Conservation (phyloP, 2,113 vertebrate genomes). For the Trinectes maculatus region DNA sequence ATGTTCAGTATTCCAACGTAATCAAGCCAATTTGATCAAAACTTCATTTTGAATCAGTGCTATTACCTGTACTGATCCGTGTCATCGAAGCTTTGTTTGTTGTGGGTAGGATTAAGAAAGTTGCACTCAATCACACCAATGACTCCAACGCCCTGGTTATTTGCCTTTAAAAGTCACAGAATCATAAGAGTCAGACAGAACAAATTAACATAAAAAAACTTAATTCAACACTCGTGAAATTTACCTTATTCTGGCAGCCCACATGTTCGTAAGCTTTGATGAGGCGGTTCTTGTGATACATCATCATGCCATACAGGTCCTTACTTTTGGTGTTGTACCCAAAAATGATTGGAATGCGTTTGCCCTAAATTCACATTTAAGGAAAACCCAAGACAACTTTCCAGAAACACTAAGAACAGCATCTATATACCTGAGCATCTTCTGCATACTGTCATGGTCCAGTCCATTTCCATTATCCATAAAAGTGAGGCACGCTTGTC, state of each 20-base stretch:
- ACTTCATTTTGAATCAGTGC: neutral
- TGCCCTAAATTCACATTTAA: constrained; percentile 68
- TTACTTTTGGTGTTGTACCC: constrained; percentile 97
- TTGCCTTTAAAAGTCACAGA: constrained; percentile 79
- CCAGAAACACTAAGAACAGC: no score
- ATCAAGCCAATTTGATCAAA: neutral
- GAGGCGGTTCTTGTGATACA: constrained; percentile 96
- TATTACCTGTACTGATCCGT: constrained; percentile 94
- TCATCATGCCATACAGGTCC: constrained; percentile 97
- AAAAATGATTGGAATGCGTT: constrained; percentile 89
- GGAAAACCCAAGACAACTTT: constrained; percentile 41
- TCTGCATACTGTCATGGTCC: constrained; percentile 87
- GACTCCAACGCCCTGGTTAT: constrained; percentile 91
- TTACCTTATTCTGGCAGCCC: constrained; percentile 92
- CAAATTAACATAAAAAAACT: neutral
- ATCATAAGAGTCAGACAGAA: neutral
- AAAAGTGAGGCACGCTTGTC: constrained; percentile 86
- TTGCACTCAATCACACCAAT: constrained; percentile 95
- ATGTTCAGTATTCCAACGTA: neutral
- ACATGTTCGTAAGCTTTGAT: constrained; percentile 96
- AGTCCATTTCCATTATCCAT: constrained; percentile 95
- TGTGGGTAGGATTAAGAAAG: constrained; percentile 95
- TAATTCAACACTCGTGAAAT: constrained; percentile 15
- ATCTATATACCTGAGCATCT: constrained; percentile 99
- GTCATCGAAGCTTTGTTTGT: constrained; percentile 96